A percentile compares a stretch with the other conserved stretches of the same genome.
phyloP scores from a whole-genome alignment of 2,113 vertebrate species.

The Glaucidium brasilianum region DNA sequence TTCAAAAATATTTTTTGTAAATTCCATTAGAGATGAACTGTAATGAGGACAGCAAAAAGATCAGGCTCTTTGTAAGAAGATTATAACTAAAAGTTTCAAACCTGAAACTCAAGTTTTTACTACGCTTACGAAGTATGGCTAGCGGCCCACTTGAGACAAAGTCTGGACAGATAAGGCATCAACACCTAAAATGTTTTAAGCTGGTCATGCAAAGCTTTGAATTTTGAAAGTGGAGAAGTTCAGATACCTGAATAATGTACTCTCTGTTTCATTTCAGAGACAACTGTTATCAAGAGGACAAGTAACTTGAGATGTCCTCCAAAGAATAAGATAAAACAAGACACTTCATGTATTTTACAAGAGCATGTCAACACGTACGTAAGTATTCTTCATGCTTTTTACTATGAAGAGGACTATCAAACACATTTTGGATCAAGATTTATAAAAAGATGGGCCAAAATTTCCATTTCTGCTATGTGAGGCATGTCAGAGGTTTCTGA shows the following conservation, averaged over 20 bases:
- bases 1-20: slow-evolving; percentile 12
- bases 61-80: slow-evolving; percentile 48
- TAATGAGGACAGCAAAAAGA: slow-evolving; percentile 52
- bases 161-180: slow-evolving; percentile 4
- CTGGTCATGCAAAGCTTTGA: background rate
- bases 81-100: slow-evolving; percentile 27
- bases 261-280: background rate
- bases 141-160: background rate
- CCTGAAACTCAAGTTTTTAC: background rate
- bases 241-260: background rate
- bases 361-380: background rate
- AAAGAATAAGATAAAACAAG: background rate
- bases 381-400: background rate
- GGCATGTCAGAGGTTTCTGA: background rate
- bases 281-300: background rate
- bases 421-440: background rate
- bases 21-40: slow-evolving; percentile 35
- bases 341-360: background rate
- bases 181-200: background rate
- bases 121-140: background rate
- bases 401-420: background rate
- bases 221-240: background rate
- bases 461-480: background rate
- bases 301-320: background rate
- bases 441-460: background rate